Evolutionary conservation across 2,797 vertebrate genomes (phyloP).

Genomic region (Hydrophis major): DNA sequence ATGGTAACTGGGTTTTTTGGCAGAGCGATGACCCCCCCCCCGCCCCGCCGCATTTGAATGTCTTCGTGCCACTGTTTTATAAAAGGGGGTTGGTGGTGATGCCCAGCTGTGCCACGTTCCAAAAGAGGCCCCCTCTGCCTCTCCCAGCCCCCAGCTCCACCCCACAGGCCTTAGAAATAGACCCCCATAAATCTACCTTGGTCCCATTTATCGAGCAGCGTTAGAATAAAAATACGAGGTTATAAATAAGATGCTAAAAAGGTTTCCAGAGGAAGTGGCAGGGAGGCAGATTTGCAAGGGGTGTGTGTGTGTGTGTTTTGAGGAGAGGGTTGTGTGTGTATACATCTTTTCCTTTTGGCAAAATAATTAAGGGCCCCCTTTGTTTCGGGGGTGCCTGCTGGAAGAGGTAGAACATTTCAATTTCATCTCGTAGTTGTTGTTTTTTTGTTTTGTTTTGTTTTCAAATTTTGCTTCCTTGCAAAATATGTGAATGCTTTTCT

Average conservation of each 20-base stretch:
- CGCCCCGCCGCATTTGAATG: neutral
- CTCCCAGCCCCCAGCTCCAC: neutral
- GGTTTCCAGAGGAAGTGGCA: neutral
- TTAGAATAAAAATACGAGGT: neutral
- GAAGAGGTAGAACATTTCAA: neutral
- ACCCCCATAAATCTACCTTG: neutral
- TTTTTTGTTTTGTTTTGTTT: neutral
- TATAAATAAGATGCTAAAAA: neutral
- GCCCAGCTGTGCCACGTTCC: neutral
- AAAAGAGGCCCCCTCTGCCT: neutral
- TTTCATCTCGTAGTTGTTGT: too few species aligned
- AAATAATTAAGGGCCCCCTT: neutral
- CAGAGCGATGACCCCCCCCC: neutral
- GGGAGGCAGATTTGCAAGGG: neutral
- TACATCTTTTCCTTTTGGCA: too few species aligned
- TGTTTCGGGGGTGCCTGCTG: too few species aligned
- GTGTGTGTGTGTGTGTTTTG: neutral
- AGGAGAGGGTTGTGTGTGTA: neutral
- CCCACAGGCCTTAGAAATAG: neutral
- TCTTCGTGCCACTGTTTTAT: neutral
- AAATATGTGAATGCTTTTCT: neutral
- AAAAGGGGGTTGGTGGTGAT: neutral
- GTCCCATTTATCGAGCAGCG: neutral
- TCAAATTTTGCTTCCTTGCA: neutral
- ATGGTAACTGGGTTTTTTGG: conserved; percentile 42